phyloP scores from a whole-genome alignment of 2,888 invertebrate genomes.

The Invenusta paracnida region DNA sequence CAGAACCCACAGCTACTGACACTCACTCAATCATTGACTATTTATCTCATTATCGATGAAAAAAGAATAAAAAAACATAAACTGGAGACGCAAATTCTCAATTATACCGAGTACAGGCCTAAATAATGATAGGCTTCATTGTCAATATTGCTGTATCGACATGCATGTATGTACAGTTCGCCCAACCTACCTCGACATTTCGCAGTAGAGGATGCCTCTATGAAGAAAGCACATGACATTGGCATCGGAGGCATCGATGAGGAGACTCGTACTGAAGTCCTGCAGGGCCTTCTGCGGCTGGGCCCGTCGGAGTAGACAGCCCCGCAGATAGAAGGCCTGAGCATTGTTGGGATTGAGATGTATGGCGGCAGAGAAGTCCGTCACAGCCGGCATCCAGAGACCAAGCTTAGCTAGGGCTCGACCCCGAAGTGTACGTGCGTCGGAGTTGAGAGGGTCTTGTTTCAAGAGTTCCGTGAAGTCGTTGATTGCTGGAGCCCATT shows the following conservation, averaged over 20 bases:
- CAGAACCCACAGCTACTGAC: too few species aligned
- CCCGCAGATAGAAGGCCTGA: constrained; percentile 58
- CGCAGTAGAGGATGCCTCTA: constrained; percentile 57
- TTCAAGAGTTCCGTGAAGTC: constrained; percentile 58
- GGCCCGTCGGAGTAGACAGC: constrained; percentile 58
- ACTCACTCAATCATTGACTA: too few species aligned
- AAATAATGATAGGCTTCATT: too few species aligned
- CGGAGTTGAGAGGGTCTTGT: constrained; percentile 53
- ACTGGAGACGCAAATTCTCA: too few species aligned
- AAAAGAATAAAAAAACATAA: too few species aligned
- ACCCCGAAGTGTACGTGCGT: constrained; percentile 55
- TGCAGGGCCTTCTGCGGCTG: constrained; percentile 57
- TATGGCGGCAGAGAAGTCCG: constrained; percentile 58
- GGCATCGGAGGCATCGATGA: constrained; percentile 56
- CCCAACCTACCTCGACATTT: constrained; percentile 54
- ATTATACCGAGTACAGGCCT: too few species aligned
- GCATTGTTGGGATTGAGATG: constrained; percentile 58
- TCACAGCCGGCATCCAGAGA: constrained; percentile 55
- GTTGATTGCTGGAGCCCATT: constrained; percentile 57
- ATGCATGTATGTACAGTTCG: too few species aligned
- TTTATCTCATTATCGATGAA: too few species aligned
- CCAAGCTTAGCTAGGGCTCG: constrained; percentile 54
- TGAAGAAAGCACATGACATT: constrained; percentile 58
- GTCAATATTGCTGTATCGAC: too few species aligned
- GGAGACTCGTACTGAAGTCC: constrained; percentile 59